These are phyloP conservation scores for Poecile atricapillus DNA, from an alignment of 2,113 vertebrate genomes.

Conservation along the genomic window DNA sequence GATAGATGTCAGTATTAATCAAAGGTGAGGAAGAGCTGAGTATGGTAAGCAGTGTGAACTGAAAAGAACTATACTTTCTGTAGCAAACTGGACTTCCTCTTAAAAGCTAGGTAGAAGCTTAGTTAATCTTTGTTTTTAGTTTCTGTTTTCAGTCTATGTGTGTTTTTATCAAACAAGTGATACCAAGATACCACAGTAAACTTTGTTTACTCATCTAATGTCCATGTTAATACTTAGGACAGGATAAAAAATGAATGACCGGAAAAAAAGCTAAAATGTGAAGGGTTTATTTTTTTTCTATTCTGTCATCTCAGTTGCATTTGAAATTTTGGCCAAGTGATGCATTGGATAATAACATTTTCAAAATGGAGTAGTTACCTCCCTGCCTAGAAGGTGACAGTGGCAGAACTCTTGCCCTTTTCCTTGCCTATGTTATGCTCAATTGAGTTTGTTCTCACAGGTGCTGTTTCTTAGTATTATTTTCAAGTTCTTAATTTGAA, in stretches of 20 bases:
- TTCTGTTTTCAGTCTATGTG: not conserved
- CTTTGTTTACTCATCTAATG: not conserved
- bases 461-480: not conserved
- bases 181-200: not conserved
- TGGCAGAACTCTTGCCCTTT: not conserved
- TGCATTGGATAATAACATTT: not conserved
- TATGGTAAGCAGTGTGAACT: not conserved
- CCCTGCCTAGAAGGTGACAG: not conserved
- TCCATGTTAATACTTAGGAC: not conserved
- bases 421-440: not conserved
- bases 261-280: not conserved
- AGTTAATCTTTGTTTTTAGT: not conserved
- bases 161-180: not conserved
- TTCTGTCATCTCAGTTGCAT: not conserved
- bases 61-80: not conserved
- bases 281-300: not conserved
- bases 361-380: not conserved
- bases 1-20: not conserved
- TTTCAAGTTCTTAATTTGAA: not conserved
- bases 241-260: not conserved
- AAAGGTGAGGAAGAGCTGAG: not conserved
- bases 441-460: not conserved
- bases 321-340: not conserved
- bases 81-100: not conserved
- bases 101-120: not conserved